Evolutionary conservation across 2,888 invertebrate species (phyloP).

Genomic region (Himalopsyche kuldschensis): DNA sequence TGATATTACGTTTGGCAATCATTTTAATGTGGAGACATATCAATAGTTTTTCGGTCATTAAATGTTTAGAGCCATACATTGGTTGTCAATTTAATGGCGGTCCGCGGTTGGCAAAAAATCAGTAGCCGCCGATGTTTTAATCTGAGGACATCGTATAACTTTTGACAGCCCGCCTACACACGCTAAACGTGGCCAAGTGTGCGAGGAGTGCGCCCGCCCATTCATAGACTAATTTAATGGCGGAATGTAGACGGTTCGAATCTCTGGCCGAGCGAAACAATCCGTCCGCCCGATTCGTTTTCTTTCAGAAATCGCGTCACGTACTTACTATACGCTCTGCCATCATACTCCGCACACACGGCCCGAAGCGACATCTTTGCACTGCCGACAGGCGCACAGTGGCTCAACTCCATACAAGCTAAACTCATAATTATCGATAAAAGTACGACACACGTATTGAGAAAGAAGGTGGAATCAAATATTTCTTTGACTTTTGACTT

Average conservation of each 20-base stretch:
- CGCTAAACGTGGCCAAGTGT: not conserved
- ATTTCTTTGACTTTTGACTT: too few relatives aligned
- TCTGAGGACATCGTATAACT: not conserved
- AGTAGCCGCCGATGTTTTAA: too few relatives aligned
- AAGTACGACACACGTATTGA: too few relatives aligned
- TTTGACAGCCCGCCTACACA: not conserved
- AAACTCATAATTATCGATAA: too few relatives aligned
- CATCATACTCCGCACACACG: not conserved
- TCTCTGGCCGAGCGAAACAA: not conserved
- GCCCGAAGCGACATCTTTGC: not conserved
- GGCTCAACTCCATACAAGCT: too few relatives aligned
- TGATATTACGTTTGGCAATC: too few relatives aligned
- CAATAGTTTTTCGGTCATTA: too few relatives aligned
- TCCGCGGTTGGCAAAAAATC: too few relatives aligned
- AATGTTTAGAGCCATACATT: too few relatives aligned
- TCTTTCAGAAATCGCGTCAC: not conserved
- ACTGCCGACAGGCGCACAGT: not conserved
- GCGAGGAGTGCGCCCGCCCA: constrained; percentile 3
- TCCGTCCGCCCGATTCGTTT: not conserved
- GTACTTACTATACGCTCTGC: not conserved
- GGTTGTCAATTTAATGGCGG: too few relatives aligned
- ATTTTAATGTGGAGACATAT: too few relatives aligned
- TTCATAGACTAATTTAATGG: constrained; percentile 30
- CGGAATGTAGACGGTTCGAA: constrained; percentile 8
- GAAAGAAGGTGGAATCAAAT: too few relatives aligned